Evolutionary conservation across 2,888 invertebrate genomes (phyloP).

Genomic region (Malthinus flaveolus): DNA sequence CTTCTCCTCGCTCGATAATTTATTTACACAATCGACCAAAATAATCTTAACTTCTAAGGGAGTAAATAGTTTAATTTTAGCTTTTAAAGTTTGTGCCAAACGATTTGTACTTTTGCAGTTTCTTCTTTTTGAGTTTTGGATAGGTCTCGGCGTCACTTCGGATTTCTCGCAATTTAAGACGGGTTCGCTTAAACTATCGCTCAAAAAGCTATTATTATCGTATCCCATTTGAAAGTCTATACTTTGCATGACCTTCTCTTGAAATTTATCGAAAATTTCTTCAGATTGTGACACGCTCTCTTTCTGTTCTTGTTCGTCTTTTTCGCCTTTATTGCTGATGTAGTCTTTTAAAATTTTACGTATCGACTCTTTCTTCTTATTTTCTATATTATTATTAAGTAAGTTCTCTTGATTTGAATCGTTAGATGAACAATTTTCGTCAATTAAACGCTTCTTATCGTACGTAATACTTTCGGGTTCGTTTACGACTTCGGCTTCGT

Average conservation of each 20-base stretch:
- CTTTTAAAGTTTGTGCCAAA: not conserved
- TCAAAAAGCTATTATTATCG: not conserved
- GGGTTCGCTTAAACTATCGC: not conserved
- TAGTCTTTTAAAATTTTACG: not conserved
- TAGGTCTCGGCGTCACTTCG: not conserved
- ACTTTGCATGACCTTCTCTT: slow-evolving; percentile 11
- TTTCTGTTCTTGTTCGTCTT: not conserved
- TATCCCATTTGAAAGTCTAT: not conserved
- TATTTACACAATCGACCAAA: not conserved
- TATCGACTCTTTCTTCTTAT: not conserved
- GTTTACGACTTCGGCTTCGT: not conserved
- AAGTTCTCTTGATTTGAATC: slow-evolving; percentile 1
- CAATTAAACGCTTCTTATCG: no score
- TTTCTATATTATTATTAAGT: not conserved
- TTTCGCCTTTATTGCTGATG: not conserved
- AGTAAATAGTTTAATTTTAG: not conserved
- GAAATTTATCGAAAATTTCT: slow-evolving; percentile 12
- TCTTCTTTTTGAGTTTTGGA: not conserved
- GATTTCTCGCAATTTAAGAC: not conserved
- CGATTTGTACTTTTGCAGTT: not conserved
- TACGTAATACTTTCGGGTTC: not conserved
- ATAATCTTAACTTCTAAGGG: not conserved
- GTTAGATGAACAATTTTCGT: not conserved
- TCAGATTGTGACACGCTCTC: not conserved
- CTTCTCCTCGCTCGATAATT: not conserved